Conservation (phyloP, 37 sponge, comb jelly and placozoan genomes). For the Eunapius fragilis region DNA sequence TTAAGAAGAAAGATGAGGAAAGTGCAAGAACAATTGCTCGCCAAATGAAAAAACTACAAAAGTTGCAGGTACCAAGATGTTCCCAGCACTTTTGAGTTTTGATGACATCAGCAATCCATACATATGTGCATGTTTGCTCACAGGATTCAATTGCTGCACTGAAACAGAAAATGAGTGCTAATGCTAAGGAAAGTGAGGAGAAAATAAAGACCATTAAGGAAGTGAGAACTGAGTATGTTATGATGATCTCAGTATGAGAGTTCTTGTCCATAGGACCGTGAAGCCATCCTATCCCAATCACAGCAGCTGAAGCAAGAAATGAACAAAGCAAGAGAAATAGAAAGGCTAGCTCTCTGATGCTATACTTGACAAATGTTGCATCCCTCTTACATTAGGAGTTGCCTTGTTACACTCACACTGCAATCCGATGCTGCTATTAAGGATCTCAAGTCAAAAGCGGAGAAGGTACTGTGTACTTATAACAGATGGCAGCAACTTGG, state of each 20-base stretch:
- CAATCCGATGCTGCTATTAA: conserved; percentile 85
- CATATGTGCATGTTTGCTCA: background rate
- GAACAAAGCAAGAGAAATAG: conserved; percentile 81
- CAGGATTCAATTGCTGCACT: conserved; percentile 67
- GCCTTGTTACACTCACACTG: conserved; percentile 86
- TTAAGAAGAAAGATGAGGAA: conserved; percentile 92
- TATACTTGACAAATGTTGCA: background rate
- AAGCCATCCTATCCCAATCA: conserved; percentile 74
- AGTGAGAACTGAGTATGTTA: conserved; percentile 12
- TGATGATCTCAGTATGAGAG: background rate
- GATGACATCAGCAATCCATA: background rate
- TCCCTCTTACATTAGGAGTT: conserved; percentile 44
- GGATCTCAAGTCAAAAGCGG: conserved; percentile 62
- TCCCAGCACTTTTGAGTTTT: background rate
- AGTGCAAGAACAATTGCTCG: conserved; percentile 78
- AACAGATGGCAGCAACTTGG: background rate
- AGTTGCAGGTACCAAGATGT: conserved; percentile 63
- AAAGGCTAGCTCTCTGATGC: conserved; percentile 61
- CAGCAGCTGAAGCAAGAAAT: conserved; percentile 89
- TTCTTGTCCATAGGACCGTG: conserved; percentile 67
- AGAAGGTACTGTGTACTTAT: conserved; percentile 34
- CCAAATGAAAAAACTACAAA: conserved; percentile 92
- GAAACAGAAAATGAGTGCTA: conserved; percentile 78
- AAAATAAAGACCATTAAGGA: conserved; percentile 54
- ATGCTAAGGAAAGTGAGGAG: conserved; percentile 79